A percentile compares a stretch with the other conserved stretches of the same genome.
phyloP scores from a whole-genome alignment of 1,140 invertebrate species.

The Sitobion miscanthi region DNA sequence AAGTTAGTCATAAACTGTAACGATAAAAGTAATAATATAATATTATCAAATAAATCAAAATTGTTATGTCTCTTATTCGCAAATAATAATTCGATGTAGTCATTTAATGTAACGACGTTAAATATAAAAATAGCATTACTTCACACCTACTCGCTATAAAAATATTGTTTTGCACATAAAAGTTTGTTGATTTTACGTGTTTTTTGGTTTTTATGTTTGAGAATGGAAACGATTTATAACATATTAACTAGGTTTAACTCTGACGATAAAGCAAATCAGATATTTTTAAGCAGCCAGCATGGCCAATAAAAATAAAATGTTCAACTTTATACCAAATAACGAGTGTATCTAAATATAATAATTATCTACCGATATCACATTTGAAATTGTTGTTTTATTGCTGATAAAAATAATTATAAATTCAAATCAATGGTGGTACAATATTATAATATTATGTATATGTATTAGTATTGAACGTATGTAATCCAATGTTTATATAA shows the following conservation, averaged over 20 bases:
- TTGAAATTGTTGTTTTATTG: neutral
- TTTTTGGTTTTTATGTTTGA: neutral
- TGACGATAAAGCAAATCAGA: neutral
- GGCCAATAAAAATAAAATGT: neutral
- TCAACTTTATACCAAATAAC: neutral
- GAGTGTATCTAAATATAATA: neutral
- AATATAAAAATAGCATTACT: neutral
- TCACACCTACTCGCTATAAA: neutral
- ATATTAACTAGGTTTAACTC: neutral
- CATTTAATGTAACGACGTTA: neutral
- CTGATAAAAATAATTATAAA: too few species aligned
- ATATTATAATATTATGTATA: too few species aligned
- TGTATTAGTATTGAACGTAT: too few species aligned
- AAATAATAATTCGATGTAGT: constrained; percentile 9
- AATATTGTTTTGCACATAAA: constrained; percentile 2
- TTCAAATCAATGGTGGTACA: too few species aligned
- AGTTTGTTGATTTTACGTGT: neutral
- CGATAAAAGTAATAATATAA: constrained; percentile 10
- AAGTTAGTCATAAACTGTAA: neutral
- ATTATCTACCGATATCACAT: neutral
- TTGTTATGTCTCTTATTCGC: neutral
- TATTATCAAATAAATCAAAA: neutral
- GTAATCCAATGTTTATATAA: neutral
- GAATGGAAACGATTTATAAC: neutral
- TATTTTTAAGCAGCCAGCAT: neutral